Percentiles rank a stretch among this genome's conserved stretches.
Evolutionary conservation across 1,140 invertebrate species (phyloP).

Genomic region (Homalodisca vitripennis): DNA sequence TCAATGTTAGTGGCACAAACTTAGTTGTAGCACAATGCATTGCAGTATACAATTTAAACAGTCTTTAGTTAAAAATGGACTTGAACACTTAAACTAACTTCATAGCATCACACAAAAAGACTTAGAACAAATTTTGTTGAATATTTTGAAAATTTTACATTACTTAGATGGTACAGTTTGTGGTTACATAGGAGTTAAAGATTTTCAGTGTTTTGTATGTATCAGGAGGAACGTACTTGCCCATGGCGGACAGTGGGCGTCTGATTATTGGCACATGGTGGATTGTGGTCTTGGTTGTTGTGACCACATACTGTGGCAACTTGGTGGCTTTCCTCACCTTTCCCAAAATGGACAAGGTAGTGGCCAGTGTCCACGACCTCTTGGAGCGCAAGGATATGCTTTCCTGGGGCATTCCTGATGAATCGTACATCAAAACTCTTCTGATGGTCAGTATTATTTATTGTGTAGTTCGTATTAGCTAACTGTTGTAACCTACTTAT

Average conservation of each 20-base stretch:
- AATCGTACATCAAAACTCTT: conserved; percentile 70
- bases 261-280: conserved; percentile 89
- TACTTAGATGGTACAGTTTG: not conserved
- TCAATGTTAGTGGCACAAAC: too few species aligned
- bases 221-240: conserved; percentile 80
- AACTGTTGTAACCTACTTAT: too few species aligned
- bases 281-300: conserved; percentile 85
- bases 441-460: too few species aligned
- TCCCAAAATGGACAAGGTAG: conserved; percentile 75
- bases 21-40: too few species aligned
- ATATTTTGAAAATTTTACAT: too few species aligned
- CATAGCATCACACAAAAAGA: not conserved
- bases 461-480: too few species aligned
- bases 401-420: conserved; percentile 72
- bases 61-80: too few species aligned
- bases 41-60: too few species aligned
- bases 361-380: conserved; percentile 72
- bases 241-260: conserved; percentile 82
- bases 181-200: not conserved
- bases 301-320: conserved; percentile 91
- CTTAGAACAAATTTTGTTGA: too few species aligned
- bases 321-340: conserved; percentile 92
- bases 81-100: too few species aligned
- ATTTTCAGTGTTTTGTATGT: conserved; percentile 33
- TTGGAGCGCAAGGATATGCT: conserved; percentile 57